Conservation (phyloP, 1,140 invertebrate species). For the Leguminivora glycinivorella region DNA sequence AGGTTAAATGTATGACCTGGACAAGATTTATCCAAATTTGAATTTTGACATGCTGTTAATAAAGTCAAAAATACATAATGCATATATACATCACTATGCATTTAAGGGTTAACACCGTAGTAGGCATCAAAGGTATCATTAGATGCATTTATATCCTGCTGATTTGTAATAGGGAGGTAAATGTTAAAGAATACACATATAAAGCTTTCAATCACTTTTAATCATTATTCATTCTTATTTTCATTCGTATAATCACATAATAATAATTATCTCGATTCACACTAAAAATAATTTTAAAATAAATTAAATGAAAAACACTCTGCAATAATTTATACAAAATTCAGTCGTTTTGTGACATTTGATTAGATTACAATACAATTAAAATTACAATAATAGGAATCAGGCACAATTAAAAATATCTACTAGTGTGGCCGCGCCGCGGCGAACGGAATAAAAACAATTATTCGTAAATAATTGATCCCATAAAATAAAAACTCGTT, state of each 20-base stretch:
- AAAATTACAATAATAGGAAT: conserved; percentile 77
- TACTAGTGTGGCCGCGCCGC: conserved; percentile 49
- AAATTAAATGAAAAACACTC: conserved; percentile 75
- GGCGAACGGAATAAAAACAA: conserved; percentile 5
- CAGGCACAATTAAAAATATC: conserved; percentile 66
- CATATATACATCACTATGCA: too few species aligned
- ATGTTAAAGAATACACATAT: conserved; percentile 8
- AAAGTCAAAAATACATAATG: too few species aligned
- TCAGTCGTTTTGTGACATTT: conserved; percentile 76
- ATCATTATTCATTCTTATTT: conserved; percentile 71
- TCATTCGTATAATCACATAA: conserved; percentile 77
- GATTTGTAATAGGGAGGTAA: neutral
- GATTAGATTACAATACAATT: conserved; percentile 74
- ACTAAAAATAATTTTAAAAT: conserved; percentile 76
- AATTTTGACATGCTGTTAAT: too few species aligned
- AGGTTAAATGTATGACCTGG: too few species aligned
- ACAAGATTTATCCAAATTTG: too few species aligned
- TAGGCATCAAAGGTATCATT: too few species aligned
- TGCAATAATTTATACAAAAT: conserved; percentile 75
- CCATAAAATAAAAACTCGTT: conserved; percentile 61
- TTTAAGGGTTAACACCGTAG: too few species aligned
- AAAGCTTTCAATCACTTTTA: conserved; percentile 54
- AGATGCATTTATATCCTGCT: too few species aligned
- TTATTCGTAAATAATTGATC: conserved; percentile 47
- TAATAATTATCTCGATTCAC: conserved; percentile 76